phyloP scores from a whole-genome alignment of 2,113 vertebrate genomes.

The Anguilla japonica region DNA sequence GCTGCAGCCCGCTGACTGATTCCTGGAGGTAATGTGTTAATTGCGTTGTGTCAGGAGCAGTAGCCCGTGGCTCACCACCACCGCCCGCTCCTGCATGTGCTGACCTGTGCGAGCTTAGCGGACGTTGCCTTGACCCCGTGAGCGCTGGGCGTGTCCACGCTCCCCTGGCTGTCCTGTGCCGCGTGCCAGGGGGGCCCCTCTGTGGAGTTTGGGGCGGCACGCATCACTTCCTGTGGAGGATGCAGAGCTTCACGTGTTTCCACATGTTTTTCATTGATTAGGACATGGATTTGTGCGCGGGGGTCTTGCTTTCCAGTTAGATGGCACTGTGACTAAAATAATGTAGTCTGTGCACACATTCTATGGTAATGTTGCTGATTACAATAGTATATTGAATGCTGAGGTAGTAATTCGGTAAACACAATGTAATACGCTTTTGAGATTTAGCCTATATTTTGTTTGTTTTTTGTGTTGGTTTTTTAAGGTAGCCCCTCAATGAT shows the following conservation, averaged over 20 bases:
- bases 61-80: not conserved
- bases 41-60: not conserved
- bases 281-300: slow-evolving; percentile 23
- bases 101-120: not conserved
- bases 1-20: not conserved
- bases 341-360: not conserved
- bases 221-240: slow-evolving; percentile 30
- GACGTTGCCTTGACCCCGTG: slow-evolving; percentile 32
- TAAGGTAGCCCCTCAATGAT: not conserved
- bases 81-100: not conserved
- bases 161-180: slow-evolving; percentile 28
- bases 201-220: slow-evolving; percentile 33
- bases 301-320: not conserved
- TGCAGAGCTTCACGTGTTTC: slow-evolving; percentile 33
- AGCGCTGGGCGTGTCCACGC: slow-evolving; percentile 39
- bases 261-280: slow-evolving; percentile 35
- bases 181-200: slow-evolving; percentile 18
- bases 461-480: not conserved
- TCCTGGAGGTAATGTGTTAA: slow-evolving; percentile 1
- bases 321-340: not conserved
- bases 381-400: not conserved
- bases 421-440: no score
- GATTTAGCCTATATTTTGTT: no score
- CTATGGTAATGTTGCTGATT: not conserved
- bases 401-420: not conserved